These are phyloP conservation scores for Calypte anna DNA, from an alignment of 2,113 vertebrate genomes.

Conservation along the genomic window DNA sequence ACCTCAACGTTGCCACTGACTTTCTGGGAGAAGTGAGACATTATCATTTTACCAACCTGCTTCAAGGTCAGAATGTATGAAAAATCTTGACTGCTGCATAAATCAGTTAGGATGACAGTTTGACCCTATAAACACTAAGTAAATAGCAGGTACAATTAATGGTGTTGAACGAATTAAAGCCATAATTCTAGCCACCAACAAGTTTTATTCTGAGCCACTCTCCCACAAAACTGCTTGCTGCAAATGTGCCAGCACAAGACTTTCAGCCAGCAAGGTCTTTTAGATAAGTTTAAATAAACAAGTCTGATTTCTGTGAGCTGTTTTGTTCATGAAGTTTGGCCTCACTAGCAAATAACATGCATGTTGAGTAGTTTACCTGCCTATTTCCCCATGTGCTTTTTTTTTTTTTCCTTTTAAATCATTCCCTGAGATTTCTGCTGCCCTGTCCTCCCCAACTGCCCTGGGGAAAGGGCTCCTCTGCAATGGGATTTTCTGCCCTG, in stretches of 20 bases:
- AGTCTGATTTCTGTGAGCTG: not conserved
- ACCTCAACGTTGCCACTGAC: not conserved
- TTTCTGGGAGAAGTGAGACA: not conserved
- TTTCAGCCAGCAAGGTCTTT: not conserved
- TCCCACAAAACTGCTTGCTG: not conserved
- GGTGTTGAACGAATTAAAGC: not conserved
- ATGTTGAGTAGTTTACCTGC: not conserved
- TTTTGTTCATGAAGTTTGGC: not conserved
- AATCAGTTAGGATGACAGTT: not conserved
- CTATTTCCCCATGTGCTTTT: not conserved
- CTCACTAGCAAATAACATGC: not conserved
- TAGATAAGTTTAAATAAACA: not conserved
- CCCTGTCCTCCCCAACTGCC: not conserved
- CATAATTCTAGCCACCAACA: not conserved
- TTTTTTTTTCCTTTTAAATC: not conserved
- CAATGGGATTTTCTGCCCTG: constrained; percentile 40
- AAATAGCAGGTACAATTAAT: constrained; percentile 4
- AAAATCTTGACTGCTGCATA: not conserved
- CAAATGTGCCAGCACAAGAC: not conserved
- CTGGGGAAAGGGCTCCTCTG: not conserved
- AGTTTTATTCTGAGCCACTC: not conserved
- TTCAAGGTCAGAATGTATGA: not conserved
- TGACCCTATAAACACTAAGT: not conserved
- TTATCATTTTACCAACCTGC: not conserved
- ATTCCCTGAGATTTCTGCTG: not conserved